A percentile compares a stretch with the other conserved stretches of the same genome.
These are phyloP conservation scores for Tetranychus cinnabarinus DNA, from an alignment of 1,140 invertebrate genomes.

Conservation along the genomic window DNA sequence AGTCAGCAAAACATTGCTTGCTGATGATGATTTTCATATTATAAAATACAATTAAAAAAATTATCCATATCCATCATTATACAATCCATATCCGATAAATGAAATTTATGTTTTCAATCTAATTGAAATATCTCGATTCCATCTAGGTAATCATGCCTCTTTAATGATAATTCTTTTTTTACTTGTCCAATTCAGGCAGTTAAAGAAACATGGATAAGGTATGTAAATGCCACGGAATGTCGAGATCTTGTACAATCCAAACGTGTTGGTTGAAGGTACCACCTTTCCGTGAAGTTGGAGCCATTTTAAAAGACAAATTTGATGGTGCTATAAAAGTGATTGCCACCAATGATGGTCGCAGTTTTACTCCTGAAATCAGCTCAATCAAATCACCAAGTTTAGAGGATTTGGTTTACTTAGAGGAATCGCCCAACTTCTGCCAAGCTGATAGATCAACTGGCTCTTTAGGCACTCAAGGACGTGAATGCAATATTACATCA, in stretches of 20 bases:
- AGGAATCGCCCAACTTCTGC: slow-evolving; percentile 37
- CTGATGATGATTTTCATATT: too few relatives aligned
- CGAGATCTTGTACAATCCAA: slow-evolving; percentile 70
- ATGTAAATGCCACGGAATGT: slow-evolving; percentile 91
- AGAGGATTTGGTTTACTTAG: slow-evolving; percentile 31
- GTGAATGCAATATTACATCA: slow-evolving; percentile 50
- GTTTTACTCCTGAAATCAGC: slow-evolving; percentile 27
- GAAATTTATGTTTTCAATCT: too few relatives aligned
- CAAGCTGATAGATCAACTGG: slow-evolving; percentile 51
- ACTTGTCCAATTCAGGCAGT: slow-evolving; percentile 31
- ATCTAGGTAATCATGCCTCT: too few relatives aligned
- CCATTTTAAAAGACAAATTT: slow-evolving; percentile 32
- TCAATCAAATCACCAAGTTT: slow-evolving; percentile 13
- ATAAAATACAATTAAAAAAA: too few relatives aligned
- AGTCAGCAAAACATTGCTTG: not conserved
- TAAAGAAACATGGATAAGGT: slow-evolving; percentile 54
- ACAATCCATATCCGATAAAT: too few relatives aligned
- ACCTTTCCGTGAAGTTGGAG: slow-evolving; percentile 28
- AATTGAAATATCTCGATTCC: too few relatives aligned
- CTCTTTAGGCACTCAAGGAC: slow-evolving; percentile 50
- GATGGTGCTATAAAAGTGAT: slow-evolving; percentile 15
- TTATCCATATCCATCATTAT: too few relatives aligned
- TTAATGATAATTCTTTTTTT: too few relatives aligned
- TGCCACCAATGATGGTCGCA: slow-evolving; percentile 16
- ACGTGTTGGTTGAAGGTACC: slow-evolving; percentile 58